A percentile compares a stretch with the other conserved stretches of the same genome.
Conservation (phyloP, 2,113 vertebrate genomes). For the Cyphomyrus plagiostoma region DNA sequence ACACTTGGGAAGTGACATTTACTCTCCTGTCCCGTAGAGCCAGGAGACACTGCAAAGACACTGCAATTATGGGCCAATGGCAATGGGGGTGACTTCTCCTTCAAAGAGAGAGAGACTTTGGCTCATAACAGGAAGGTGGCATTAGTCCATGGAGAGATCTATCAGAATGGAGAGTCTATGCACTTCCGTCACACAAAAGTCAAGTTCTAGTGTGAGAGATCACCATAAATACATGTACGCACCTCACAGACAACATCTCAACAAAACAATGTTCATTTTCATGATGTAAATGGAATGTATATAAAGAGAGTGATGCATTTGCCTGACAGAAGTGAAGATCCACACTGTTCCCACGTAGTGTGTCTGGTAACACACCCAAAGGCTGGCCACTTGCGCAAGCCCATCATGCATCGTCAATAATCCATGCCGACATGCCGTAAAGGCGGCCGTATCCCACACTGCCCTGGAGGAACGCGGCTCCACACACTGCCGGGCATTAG, state of each 20-base stretch:
- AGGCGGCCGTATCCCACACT: not conserved
- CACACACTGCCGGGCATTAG: no score
- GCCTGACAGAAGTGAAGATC: not conserved
- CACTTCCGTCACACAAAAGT: not conserved
- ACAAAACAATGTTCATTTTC: not conserved
- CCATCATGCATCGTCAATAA: not conserved
- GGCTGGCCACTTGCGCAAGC: not conserved
- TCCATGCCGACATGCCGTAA: not conserved
- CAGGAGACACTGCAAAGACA: not conserved
- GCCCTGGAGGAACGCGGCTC: not conserved
- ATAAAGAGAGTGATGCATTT: not conserved
- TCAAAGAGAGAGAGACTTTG: not conserved
- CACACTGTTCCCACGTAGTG: not conserved
- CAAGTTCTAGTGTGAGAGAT: not conserved
- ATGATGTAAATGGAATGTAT: not conserved
- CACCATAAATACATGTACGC: not conserved
- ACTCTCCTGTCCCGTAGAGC: not conserved
- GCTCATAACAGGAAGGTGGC: not conserved
- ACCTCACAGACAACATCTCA: not conserved
- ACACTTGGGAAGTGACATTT: slow-evolving; percentile 18
- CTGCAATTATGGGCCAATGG: not conserved
- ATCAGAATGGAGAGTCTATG: not conserved
- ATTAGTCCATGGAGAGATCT: not conserved
- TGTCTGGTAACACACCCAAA: not conserved
- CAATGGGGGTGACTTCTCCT: not conserved